Evolutionary conservation across 2,888 invertebrate species (phyloP), one percentile per base, ranked within the genome.

Genomic region (Uloborus plumipes): DNA sequence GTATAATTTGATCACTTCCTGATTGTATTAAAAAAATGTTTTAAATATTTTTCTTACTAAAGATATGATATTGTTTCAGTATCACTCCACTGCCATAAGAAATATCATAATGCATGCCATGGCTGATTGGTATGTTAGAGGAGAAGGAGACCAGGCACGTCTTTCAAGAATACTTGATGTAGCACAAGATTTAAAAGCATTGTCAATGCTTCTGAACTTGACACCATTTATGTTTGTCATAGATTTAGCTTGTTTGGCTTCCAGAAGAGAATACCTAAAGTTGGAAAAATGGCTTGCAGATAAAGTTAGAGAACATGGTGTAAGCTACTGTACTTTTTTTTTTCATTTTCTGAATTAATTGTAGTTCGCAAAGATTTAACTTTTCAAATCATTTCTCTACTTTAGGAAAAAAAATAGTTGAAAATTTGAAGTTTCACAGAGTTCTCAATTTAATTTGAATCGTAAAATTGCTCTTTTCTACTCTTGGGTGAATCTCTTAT

Each of bases 201-300:
- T 99, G 18, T 96, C 97, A 0, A 92, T 95, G 88, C 91, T 99
- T 73, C 90, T 99, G 62, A 98, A 97, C 89, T 94, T 95, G 0
- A 94, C 95, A 86, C 95, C 95, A 0, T 95, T 96, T 89, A 93
- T 94, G n/a, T 99, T 99, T 89, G 95, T 98, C 58, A 98, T 99
- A 86, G 99, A 99, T 89, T 90, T 99, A 87, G 99, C 99, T 0
- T 99, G 99, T 89, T 90, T 99, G 84, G 99, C 99, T 0, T 98
- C 99, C 0, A 91, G 99, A 71, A 92, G 99, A 78, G 99, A 99
- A 89, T 99, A 98, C 89, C 91, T 99, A 15, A 99, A 99, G 88
- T 90, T 99, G 22, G 99, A 99, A 89, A 99, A 99, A 89, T 99
- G 99, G 99, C 90, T 99, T 15, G 94, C 95, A 0, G 99, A 99